phyloP scores from a whole-genome alignment of 2,888 invertebrate species.

The Chesias legatella region DNA sequence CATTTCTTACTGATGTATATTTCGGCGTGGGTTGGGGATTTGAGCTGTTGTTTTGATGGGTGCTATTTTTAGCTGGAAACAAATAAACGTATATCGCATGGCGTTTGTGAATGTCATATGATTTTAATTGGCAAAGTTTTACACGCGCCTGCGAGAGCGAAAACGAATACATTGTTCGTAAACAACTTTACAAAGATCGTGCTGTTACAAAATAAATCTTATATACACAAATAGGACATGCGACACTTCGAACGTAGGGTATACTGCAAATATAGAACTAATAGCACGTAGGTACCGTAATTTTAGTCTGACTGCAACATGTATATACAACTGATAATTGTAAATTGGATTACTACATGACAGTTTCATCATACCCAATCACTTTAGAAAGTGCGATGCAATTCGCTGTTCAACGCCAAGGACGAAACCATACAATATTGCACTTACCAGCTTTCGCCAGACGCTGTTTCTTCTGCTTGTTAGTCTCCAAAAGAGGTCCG shows the following conservation, averaged over 20 bases:
- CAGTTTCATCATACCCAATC: constrained; percentile 14
- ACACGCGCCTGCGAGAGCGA: constrained; percentile 36
- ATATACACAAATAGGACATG: too few relatives aligned
- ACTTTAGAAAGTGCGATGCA: neutral
- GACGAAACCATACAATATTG: constrained; percentile 44
- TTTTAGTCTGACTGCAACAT: too few relatives aligned
- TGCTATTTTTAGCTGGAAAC: constrained; percentile 73
- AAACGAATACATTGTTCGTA: constrained; percentile 29
- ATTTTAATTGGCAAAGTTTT: constrained; percentile 55
- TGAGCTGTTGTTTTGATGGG: constrained; percentile 66
- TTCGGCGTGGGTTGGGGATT: constrained; percentile 51
- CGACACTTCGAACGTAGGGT: too few relatives aligned
- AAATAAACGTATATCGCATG: constrained; percentile 54
- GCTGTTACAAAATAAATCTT: too few relatives aligned
- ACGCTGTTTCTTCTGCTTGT: constrained; percentile 62
- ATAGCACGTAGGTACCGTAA: constrained; percentile 14
- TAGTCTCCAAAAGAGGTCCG: constrained; percentile 73
- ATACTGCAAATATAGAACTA: constrained; percentile 15
- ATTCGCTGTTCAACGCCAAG: constrained; percentile 35
- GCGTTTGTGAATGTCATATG: constrained; percentile 70
- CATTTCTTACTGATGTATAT: constrained; percentile 45
- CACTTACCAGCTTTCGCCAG: constrained; percentile 61
- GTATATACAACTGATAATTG: too few relatives aligned
- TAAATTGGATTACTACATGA: constrained; percentile 5
- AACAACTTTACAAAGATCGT: too few relatives aligned